A percentile compares a stretch with the other conserved stretches of the same genome.
Conservation (phyloP, 1,140 invertebrate genomes). For the Temnothorax nylanderi region DNA sequence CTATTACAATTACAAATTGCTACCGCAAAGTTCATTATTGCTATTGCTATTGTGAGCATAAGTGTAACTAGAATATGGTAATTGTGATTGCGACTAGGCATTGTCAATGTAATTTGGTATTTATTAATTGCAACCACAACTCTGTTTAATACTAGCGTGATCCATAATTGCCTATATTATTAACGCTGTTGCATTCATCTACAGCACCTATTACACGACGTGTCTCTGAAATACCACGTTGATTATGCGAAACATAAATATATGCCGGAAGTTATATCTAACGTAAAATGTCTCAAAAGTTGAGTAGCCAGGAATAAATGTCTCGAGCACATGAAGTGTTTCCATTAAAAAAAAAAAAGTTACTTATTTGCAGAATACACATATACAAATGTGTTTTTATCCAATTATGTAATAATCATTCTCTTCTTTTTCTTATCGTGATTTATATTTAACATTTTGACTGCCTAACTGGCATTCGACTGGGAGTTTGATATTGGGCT, state of each 20-base stretch:
- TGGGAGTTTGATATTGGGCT: too few species aligned
- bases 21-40: constrained; percentile 19
- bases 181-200: neutral
- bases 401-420: neutral
- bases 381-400: neutral
- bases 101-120: constrained; percentile 42
- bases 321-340: neutral
- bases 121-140: constrained; percentile 39
- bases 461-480: too few species aligned
- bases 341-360: neutral
- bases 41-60: constrained; percentile 17
- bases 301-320: neutral
- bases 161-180: constrained; percentile 29
- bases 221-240: neutral
- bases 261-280: neutral
- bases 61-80: constrained; percentile 33
- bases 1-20: constrained; percentile 35
- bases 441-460: neutral
- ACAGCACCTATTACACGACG: neutral
- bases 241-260: neutral
- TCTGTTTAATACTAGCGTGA: constrained; percentile 42
- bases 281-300: neutral
- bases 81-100: constrained; percentile 21
- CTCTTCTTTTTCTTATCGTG: neutral
- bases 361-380: neutral